Evolutionary conservation across 2,797 vertebrate species (phyloP), one percentile per base, ranked within the genome.

Genomic region (Kryptopterus vitreolus): DNA sequence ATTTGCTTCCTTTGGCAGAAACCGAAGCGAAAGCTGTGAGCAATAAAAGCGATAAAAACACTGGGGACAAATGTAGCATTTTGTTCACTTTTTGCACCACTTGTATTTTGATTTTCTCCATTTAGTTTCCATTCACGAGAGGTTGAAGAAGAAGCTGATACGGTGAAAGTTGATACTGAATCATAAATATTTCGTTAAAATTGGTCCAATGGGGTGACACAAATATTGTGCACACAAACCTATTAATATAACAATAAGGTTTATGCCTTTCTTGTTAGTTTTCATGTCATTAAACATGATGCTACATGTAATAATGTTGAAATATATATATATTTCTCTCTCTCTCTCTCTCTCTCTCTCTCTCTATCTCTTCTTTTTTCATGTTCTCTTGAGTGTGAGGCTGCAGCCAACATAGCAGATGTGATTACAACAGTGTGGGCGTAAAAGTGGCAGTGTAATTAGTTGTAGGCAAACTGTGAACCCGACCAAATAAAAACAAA

Each of bases 401-500:
- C 50, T 57, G 26, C 68, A 77, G 75, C 81, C 76, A 82, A 52
- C 62, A 74, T 43, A 73, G 82, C 78, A 79, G 73, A 81, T 84
- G 82, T 79, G 43, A 74, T 82, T 77, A 35, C 38, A 73, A 15
- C 29, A 1, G 43, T 35, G 84, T 82, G 78, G 82, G 75, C 11
- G 76, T 84, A 50, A 79, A 71, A 79, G 62, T 83, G 81, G 68
- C 78, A 76, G 69, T 75, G 68, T 76, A 68, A 80, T 78, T 75
- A 76, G 13, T 53, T 79, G 31, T 69, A 69, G 81, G 62, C 61
- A 79, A 75, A 61, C 76, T 82, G 81, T 73, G 35, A 82, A 73
- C 52, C 59, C 61, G 31, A 69, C 69, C 46, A 69, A 75, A 55
- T 61, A 46, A 52, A 79, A 82, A 82, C 71, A 78, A 75, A 69